A percentile compares a stretch with the other conserved stretches of the same genome.
These are phyloP conservation scores for Scarus forsteni DNA, from an alignment of 2,797 vertebrate species.

Conservation along the genomic window DNA sequence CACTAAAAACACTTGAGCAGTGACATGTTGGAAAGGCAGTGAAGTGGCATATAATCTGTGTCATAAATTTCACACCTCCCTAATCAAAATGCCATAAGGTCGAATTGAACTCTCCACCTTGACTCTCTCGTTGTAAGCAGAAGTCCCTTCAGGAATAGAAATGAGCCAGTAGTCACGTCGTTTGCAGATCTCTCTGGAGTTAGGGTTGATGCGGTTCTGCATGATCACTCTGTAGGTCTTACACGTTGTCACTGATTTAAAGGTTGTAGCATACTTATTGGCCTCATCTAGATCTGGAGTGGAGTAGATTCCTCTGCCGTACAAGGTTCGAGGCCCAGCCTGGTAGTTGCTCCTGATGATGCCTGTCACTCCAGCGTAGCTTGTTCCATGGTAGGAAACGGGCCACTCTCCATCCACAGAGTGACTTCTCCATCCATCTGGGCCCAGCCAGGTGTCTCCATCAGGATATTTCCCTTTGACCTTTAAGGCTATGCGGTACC, in stretches of 20 bases:
- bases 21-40: too few species aligned
- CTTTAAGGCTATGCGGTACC: slow-evolving; percentile 49
- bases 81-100: slow-evolving; percentile 37
- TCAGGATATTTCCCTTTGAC: slow-evolving; percentile 39
- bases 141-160: rapidly evolving
- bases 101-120: slow-evolving; percentile 22
- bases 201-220: slow-evolving; percentile 43
- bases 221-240: slow-evolving; percentile 47
- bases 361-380: slow-evolving; percentile 7
- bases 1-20: too few species aligned
- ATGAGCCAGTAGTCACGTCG: slow-evolving; percentile 27
- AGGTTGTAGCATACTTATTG: slow-evolving; percentile 12
- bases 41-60: too few species aligned
- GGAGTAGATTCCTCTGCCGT: slow-evolving; percentile 49
- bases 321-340: rapidly evolving
- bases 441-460: slow-evolving; percentile 37
- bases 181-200: not conserved
- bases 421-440: not conserved
- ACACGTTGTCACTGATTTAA: not conserved
- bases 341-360: slow-evolving; percentile 38
- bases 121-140: not conserved
- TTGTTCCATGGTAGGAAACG: slow-evolving; percentile 45
- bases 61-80: not conserved
- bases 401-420: slow-evolving; percentile 42
- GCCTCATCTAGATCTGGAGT: slow-evolving; percentile 27